Base-by-base conservation (phyloP, 2,113 vertebrate genomes). In the Lophius piscatorius region DNA sequence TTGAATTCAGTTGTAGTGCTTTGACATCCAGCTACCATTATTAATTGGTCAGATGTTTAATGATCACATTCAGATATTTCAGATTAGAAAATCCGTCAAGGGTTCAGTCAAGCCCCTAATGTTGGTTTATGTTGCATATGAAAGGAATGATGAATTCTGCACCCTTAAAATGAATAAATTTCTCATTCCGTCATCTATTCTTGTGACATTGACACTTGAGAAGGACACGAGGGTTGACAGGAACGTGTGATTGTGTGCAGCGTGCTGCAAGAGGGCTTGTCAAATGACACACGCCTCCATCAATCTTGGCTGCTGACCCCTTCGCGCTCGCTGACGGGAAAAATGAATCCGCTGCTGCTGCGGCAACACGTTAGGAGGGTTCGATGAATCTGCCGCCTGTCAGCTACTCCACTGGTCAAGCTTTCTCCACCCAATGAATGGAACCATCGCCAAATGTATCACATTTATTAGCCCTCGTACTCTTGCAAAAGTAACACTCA, bases 241-340 rank as follows among this genome's bases (percentile, higher is more conserved):
- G 11, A 42, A 49, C 48, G 29, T 52, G 58, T 80, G 61, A 75
- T 84, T 79, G 70, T 78, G 74, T 74, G 70, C 81, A 84, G 52
- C 6, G 70, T 78, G 77, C 61, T 55, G 88, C 78, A 86, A 84
- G 88, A 84, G 61, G 57, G 49, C 67, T 68, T 33, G 73, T 78
- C 76, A 84, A 82, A 88, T 78, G 81, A 88, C 80, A 85, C 87
- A 61, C 36, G 66, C 51, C 80, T 64, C 66, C 75, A 83, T 89
- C 84, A 76, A 83, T 87, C 83, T 81, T 60, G 18, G 51, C 63
- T 3, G 63, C 78, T 66, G 81, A 87, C 81, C 73, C 31, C 62
- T 75, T 57, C 13, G 2, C 34, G 17, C 68, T 56, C 61, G 2
- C 39, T 3, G 18, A 20, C 35, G 26, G 56, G 51, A 75, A 39